Evolutionary conservation across 2,113 vertebrate species (phyloP).

Genomic region (Marmota flaviventris): DNA sequence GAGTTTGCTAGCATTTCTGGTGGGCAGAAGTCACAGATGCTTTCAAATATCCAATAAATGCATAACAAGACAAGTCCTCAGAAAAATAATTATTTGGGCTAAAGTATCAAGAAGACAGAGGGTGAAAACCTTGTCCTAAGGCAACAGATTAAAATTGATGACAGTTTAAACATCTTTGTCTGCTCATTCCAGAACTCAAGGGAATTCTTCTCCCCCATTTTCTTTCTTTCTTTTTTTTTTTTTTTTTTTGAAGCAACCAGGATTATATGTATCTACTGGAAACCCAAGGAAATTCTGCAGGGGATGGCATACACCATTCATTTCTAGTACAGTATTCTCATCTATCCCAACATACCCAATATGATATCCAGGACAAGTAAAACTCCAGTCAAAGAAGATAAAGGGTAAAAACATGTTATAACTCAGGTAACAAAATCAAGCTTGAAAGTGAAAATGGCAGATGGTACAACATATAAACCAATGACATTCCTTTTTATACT

Average conservation of each 20-base stretch:
- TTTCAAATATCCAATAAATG: not conserved
- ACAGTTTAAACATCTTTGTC: not conserved
- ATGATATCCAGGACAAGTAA: not conserved
- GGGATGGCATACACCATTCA: not conserved
- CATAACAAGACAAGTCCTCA: accelerated
- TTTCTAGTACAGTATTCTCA: not conserved
- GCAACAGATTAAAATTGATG: not conserved
- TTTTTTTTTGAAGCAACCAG: not conserved
- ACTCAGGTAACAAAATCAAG: not conserved
- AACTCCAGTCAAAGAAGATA: not conserved
- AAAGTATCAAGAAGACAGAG: not conserved
- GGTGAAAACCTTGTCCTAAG: not conserved
- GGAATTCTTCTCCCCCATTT: not conserved
- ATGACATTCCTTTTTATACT: not conserved
- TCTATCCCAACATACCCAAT: accelerated
- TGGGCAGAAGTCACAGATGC: not conserved
- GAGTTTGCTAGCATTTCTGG: accelerated
- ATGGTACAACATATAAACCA: not conserved
- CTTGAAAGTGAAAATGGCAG: not conserved
- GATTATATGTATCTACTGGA: not conserved
- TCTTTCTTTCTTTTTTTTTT: not conserved
- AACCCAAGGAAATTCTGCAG: not conserved
- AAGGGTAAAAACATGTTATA: not conserved
- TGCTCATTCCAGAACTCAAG: not conserved
- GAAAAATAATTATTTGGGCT: not conserved